Base-by-base conservation (phyloP, 2,888 invertebrate species). In the Tenodera sinensis region DNA sequence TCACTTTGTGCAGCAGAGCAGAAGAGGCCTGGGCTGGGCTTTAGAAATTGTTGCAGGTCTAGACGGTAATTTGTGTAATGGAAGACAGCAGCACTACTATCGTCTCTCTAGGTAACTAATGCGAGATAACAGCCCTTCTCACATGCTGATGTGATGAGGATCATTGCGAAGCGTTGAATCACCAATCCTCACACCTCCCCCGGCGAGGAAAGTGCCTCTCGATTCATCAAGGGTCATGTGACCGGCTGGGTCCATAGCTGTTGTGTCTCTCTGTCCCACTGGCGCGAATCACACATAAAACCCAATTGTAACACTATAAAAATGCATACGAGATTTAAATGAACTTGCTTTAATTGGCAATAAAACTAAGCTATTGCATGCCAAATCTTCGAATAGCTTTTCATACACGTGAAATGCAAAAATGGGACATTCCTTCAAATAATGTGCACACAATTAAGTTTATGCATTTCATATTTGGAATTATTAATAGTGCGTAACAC, bases 11-110 rank as follows among this genome's bases (percentile, higher is more conserved):
- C 54, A 20, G 6, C 54, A 71, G 54, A 20, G 42, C 42, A 42
- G 12, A 71, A 28, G 27, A n/a, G 15, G n/a, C 54, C 25, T 9
- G 15, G 27, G 54, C 34, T 42, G n/a, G 28, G 85, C 27, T 54
- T 30, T 85, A 54, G 54, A 85, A 85, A 54, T 85, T 85, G 85
- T 27, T n/a, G 54, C 27, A 14, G 0, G 42, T 2, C 85, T n/a
- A 85, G 47, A 85, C 85, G 54, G 84, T 84, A 88, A 88, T 88
- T 83, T 88, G 84, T 28, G 88, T 88, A 89, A 89, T 89, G 47
- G 89, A 84, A 89, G 34, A 81, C 89, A 71, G 54, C 20, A 71
- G 54, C 20, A 14, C 54, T 14, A 20, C 54, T 20, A 54, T 71
- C 20, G 20, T 20, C 25, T 1, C 25, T 20, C 20, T 15, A 6